Conservation (phyloP, 2,113 vertebrate species). For the Hemichromis elongatus region DNA sequence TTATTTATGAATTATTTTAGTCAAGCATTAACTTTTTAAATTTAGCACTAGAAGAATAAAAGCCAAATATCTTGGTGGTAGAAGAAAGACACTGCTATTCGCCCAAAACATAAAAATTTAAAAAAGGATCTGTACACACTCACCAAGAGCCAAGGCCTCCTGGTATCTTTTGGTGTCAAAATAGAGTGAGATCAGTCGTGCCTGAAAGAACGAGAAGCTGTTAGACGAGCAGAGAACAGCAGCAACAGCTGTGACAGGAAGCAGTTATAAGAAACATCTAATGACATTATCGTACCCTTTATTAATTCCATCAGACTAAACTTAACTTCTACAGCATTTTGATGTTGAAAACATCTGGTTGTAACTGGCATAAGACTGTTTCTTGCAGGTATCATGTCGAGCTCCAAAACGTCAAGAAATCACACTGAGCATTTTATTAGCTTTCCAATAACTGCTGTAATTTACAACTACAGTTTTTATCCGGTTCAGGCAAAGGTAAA, state of each 20-base stretch:
- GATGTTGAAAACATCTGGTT: not conserved
- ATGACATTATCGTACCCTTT: not conserved
- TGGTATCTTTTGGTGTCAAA: slow-evolving; percentile 99
- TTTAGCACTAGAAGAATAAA: not conserved
- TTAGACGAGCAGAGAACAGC: not conserved
- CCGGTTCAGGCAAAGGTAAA: not conserved
- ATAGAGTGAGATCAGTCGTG: slow-evolving; percentile 94
- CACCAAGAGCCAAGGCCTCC: slow-evolving; percentile 87
- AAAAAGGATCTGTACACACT: not conserved
- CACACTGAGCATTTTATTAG: not conserved
- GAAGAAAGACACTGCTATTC: not conserved
- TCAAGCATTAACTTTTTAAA: not conserved
- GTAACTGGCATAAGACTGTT: not conserved
- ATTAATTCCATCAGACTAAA: not conserved
- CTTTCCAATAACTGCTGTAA: not conserved
- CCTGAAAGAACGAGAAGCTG: slow-evolving; percentile 66
- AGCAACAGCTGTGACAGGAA: not conserved
- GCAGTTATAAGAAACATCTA: not conserved
- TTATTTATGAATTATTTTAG: not conserved
- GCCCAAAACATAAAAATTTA: not conserved
- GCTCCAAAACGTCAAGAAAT: not conserved
- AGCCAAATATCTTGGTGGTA: not conserved
- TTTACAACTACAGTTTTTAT: not conserved
- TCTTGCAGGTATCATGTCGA: not conserved
- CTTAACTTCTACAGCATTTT: not conserved